Evolutionary conservation across 2,797 vertebrate species (phyloP), one percentile per base, ranked within the genome.

Genomic region (Chaunax sp.): DNA sequence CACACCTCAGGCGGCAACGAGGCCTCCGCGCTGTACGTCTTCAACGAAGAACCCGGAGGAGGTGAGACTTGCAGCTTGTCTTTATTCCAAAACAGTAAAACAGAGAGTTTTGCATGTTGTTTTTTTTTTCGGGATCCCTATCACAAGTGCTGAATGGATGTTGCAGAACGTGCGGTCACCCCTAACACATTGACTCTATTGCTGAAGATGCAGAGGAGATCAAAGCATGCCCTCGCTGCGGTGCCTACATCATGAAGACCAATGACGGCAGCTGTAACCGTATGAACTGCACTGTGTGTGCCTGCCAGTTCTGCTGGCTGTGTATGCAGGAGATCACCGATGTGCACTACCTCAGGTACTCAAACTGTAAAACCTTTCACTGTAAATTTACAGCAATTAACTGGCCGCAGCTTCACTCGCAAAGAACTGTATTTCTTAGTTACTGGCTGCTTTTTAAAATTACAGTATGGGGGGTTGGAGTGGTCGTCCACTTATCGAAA

Each of bases 231-330:
- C 95, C 96, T 38, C 94, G 95, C 77, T 96, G 96, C 66, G 95
- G 95, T 45, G 95, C 96, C 72, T 95, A 95, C 89, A 96, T 96
- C 89, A 95, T 95, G 94, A 96, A 97, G 93, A 94, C 95, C 83
- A 95, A 96, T 0, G 96, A 96, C 0, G 95, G 96, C 74, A 96
- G 96, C 94, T 97, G 96, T 84, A 96, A 96, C 85, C 93, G 95
- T 50, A 96, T 96, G 96, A 96, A 93, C 89, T 96, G 96, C 90
- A 93, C 95, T 0, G 94, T 96, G 55, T 96, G 95, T 7, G 95
- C 95, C 82, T 96, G 96, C 87, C 95, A 96, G 88, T 96, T 96
- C 92, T 96, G 96, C 79, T 96, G 96, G 96, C 94, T 96, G 58
- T 97, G 96, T 89, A 94, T 96, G 93, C 94, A 91, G 80, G 96